phyloP scores from a whole-genome alignment of 1,140 invertebrate species.

The Drosophila elegans region DNA sequence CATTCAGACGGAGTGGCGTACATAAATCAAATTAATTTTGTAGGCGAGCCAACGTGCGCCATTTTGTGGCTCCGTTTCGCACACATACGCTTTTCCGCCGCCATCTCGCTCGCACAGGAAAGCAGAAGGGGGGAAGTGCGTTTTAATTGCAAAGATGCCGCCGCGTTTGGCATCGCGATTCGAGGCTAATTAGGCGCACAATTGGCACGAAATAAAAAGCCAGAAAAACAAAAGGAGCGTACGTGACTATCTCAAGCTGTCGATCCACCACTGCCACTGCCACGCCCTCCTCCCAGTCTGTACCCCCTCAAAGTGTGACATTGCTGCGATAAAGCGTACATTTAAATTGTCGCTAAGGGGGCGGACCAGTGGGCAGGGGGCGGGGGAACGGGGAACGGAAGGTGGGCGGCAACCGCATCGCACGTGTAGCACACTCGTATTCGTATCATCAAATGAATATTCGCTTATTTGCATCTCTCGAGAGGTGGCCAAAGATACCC shows the following conservation, averaged over 20 bases:
- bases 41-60: constrained; percentile 71
- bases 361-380: neutral
- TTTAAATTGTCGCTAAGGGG: constrained; percentile 66
- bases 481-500: constrained; percentile 37
- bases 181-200: constrained; percentile 81
- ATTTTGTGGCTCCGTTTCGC: constrained; percentile 52
- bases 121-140: constrained; percentile 52
- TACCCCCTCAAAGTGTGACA: neutral
- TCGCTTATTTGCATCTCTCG: constrained; percentile 79
- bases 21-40: constrained; percentile 84
- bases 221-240: constrained; percentile 71
- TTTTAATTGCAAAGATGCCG: constrained; percentile 81
- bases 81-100: neutral
- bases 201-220: constrained; percentile 80
- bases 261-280: constrained; percentile 42
- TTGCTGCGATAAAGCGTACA: constrained; percentile 66
- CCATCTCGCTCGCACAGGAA: constrained; percentile 2
- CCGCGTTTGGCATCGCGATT: constrained; percentile 59
- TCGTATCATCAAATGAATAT: constrained; percentile 82
- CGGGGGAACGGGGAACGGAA: neutral
- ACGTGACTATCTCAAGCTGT: constrained; percentile 83
- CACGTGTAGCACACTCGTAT: constrained; percentile 61
- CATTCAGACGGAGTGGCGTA: constrained; percentile 44
- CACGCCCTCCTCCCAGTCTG: neutral
- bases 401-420: constrained; percentile 42